Evolutionary conservation across 2,797 vertebrate genomes (phyloP).

Genomic region (Pampus argenteus): DNA sequence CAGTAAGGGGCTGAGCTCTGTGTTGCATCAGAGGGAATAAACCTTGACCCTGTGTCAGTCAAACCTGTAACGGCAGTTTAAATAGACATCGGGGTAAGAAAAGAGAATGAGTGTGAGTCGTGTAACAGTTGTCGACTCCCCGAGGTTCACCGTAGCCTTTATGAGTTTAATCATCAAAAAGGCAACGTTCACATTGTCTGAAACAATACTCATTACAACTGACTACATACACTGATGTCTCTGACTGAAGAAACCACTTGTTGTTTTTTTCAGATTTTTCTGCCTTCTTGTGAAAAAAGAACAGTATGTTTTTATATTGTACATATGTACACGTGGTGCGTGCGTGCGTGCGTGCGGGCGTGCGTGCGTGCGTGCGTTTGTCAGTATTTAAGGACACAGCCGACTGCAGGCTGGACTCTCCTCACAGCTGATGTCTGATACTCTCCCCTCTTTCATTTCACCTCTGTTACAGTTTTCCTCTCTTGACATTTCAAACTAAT

Average conservation of each 20-base stretch:
- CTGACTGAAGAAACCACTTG: not conserved
- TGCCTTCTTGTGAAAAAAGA: not conserved
- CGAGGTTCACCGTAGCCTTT: constrained; percentile 23
- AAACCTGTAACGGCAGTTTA: not conserved
- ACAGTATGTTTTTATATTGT: not conserved
- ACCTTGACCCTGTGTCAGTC: constrained; percentile 20
- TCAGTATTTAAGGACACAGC: constrained; percentile 56
- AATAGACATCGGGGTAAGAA: fast-evolving
- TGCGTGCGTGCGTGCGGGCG: not conserved
- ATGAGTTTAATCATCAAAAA: constrained; percentile 36
- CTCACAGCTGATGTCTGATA: constrained; percentile 67
- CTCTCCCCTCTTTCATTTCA: constrained; percentile 63
- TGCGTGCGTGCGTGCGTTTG: constrained; percentile 1
- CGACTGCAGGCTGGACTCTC: constrained; percentile 49
- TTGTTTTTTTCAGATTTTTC: not conserved
- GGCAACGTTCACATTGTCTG: constrained; percentile 17
- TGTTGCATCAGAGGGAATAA: not conserved
- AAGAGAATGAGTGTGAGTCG: not conserved
- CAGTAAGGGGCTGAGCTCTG: not conserved
- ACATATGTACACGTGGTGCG: not conserved
- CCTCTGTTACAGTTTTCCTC: constrained; percentile 59
- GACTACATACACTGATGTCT: not conserved
- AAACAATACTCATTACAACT: not conserved
- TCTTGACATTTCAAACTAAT: constrained; percentile 74
- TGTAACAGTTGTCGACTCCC: constrained; percentile 20